A percentile compares a stretch with the other conserved stretches of the same genome.
These are phyloP conservation scores for Oreochromis aureus DNA, from an alignment of 2,113 vertebrate species.

Conservation along the genomic window DNA sequence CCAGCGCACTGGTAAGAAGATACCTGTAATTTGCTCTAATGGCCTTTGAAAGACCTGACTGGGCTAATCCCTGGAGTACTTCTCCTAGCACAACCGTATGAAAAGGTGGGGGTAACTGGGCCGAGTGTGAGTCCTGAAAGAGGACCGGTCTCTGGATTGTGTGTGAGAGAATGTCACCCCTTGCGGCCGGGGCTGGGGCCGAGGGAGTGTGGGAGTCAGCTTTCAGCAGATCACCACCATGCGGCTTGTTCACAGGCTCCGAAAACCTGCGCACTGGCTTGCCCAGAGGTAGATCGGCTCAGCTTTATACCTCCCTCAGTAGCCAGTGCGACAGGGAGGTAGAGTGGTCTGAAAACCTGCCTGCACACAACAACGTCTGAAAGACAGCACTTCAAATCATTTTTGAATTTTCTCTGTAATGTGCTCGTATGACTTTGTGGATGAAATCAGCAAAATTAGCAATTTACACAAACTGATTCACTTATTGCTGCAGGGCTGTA, in stretches of 20 bases:
- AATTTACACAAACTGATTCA: not conserved
- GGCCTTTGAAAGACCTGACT: constrained; percentile 77
- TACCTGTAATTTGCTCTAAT: constrained; percentile 82
- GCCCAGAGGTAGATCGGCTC: constrained; percentile 27
- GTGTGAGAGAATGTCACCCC: constrained; percentile 71
- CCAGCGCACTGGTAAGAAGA: constrained; percentile 72
- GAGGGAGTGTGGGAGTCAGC: constrained; percentile 58
- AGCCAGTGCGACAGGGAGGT: not conserved
- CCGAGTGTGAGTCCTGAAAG: constrained; percentile 66
- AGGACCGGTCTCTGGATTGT: constrained; percentile 68
- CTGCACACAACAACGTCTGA: not conserved
- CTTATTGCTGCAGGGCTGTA: not conserved
- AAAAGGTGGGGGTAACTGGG: constrained; percentile 64
- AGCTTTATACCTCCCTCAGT: constrained; percentile 42
- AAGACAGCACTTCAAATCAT: not conserved
- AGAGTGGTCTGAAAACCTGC: not conserved
- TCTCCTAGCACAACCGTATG: constrained; percentile 68
- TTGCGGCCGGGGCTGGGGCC: constrained; percentile 41
- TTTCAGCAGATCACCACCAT: constrained; percentile 62
- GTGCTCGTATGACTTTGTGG: not conserved
- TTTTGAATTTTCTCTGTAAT: not conserved
- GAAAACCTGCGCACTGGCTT: not conserved
- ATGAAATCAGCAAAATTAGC: not conserved
- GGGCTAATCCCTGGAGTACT: constrained; percentile 74
- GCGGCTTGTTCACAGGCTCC: constrained; percentile 57